These are phyloP conservation scores for Danio jaintianensis DNA, from an alignment of 2,797 vertebrate species.

Conservation along the genomic window DNA sequence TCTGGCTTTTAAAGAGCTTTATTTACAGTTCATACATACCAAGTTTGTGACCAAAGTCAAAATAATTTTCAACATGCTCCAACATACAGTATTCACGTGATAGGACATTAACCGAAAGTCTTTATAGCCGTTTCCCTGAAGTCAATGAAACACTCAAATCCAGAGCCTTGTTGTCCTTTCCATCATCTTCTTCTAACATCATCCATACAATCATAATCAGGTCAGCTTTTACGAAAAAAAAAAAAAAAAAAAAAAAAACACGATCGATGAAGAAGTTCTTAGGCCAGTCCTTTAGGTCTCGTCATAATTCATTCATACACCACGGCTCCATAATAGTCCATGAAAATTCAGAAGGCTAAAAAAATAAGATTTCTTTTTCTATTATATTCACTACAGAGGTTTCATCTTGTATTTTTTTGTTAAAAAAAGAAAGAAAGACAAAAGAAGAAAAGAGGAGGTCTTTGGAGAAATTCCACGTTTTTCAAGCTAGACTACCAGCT, in stretches of 20 bases:
- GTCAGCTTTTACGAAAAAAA: conserved; percentile 55
- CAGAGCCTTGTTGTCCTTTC: conserved; percentile 60
- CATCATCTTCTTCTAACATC: conserved; percentile 51
- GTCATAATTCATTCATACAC: conserved; percentile 73
- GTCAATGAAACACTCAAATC: conserved; percentile 48
- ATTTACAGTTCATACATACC: conserved; percentile 83
- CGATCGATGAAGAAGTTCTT: conserved; percentile 29
- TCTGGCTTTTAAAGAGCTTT: conserved; percentile 81
- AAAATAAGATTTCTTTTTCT: conserved; percentile 75
- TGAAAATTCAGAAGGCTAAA: conserved; percentile 73
- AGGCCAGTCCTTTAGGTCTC: conserved; percentile 51
- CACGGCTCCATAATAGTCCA: conserved; percentile 57
- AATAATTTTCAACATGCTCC: conserved; percentile 71
- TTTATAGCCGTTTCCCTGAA: conserved; percentile 63
- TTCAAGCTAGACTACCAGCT: conserved; percentile 75
- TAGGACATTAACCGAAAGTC: conserved; percentile 62
- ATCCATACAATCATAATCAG: conserved; percentile 53
- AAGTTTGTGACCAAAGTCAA: conserved; percentile 62
- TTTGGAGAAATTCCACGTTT: conserved; percentile 81
- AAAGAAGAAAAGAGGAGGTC: conserved; percentile 72
- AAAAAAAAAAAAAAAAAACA: neutral
- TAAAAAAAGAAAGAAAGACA: conserved; percentile 39
- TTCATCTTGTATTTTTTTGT: conserved; percentile 70
- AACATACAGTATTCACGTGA: conserved; percentile 72
- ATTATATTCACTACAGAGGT: conserved; percentile 81